These are phyloP conservation scores for Erynnis tages DNA, from an alignment of 2,888 invertebrate genomes.

Conservation along the genomic window DNA sequence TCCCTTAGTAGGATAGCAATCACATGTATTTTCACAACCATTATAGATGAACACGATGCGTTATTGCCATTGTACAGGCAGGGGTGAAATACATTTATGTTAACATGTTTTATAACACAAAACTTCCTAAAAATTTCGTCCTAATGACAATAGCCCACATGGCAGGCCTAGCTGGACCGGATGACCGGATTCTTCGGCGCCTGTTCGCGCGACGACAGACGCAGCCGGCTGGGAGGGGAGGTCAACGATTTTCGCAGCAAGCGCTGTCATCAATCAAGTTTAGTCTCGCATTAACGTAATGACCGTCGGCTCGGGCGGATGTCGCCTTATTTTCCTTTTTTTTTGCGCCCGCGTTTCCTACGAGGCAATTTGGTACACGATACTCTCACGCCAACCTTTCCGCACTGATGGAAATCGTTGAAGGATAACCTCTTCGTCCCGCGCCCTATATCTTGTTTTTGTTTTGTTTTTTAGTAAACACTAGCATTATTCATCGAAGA, in stretches of 20 bases:
- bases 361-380: slow-evolving; percentile 66
- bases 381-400: slow-evolving; percentile 66
- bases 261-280: slow-evolving; percentile 76
- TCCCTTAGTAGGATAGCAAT: too few species aligned
- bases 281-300: slow-evolving; percentile 81
- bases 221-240: slow-evolving; percentile 1
- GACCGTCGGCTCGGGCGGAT: slow-evolving; percentile 74
- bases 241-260: slow-evolving; percentile 24
- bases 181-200: background rate
- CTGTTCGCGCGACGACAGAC: slow-evolving; percentile 13
- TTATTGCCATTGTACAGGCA: too few species aligned
- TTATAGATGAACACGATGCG: too few species aligned
- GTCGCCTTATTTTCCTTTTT: slow-evolving; percentile 75
- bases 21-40: too few species aligned
- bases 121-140: background rate
- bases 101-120: too few species aligned
- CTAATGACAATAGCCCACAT: background rate
- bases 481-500: slow-evolving; percentile 31
- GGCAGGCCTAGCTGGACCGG: background rate
- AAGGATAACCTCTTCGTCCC: slow-evolving; percentile 59
- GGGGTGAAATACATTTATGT: too few species aligned
- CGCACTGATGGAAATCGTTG: slow-evolving; percentile 74
- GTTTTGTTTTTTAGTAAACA: slow-evolving; percentile 33
- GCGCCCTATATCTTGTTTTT: slow-evolving; percentile 33
- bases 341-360: slow-evolving; percentile 51